Base-by-base conservation (phyloP, 2,113 vertebrate species). In the Tapirus terrestris region DNA sequence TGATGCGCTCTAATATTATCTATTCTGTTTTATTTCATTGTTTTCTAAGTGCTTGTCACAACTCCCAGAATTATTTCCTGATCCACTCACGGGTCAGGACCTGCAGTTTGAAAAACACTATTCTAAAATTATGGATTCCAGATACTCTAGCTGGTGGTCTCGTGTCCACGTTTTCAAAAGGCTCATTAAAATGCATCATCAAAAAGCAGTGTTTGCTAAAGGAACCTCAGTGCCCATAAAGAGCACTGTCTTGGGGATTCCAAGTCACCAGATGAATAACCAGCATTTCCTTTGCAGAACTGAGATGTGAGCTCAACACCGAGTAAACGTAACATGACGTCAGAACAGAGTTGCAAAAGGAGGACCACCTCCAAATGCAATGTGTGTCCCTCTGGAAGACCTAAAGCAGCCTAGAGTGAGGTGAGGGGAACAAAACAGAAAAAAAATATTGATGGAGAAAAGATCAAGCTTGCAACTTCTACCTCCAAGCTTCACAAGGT, bases 21-120 rank as follows among this genome's bases (percentile, higher is more conserved):
- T 85, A 53, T 53, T 72, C 63, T 6, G 80, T 27, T 84, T 61
- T 56, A 23, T 48, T 75, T 75, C 43, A 79, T 68, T 79, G 58
- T 79, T 83, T 76, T 65, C 39, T 79, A 96, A 83, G 53, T 94
- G 39, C 56, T 79, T 80, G 6, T 95, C 48, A 39, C 51, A 75
- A 92, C 21, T 21, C 31, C n/a, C 18, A 48, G 14, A 67, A 83
- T 91, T 79, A 67, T 83, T 96, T 97, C 61, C 80, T 79, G 94
- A 84, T 61, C 31, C 45, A 84, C 63, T 88, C 45, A 87, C 31
- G 23, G 18, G 39, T 82, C 36, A 95, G 58, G 56, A 51, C 4
- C 56, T 20, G 16, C 68, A 65, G 45, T 79, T 83, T 89, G 36
- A 83, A 87, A 91, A 91, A 77, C 61, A 29, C 9, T n/a, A 14